Conservation (phyloP, 1,140 invertebrate species). For the Microvelia longipes region DNA sequence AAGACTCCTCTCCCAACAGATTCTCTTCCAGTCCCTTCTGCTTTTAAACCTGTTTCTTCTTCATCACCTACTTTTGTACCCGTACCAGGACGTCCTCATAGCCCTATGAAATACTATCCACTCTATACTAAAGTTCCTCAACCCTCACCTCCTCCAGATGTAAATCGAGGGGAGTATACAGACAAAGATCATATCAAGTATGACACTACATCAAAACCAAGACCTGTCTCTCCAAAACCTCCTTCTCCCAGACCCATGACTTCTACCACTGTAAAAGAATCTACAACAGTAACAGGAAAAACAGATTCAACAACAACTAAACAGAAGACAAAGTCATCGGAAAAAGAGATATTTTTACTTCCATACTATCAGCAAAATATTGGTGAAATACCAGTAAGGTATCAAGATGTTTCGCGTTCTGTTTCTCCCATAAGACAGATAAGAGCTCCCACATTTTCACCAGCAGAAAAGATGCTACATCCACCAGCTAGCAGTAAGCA, state of each 20-base stretch:
- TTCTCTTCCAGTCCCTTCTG: neutral
- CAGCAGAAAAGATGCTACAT: neutral
- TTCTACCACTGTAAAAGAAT: neutral
- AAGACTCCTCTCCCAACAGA: slow-evolving; percentile 5
- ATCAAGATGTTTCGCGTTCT: too few species aligned
- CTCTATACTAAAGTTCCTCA: neutral
- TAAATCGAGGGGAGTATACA: neutral
- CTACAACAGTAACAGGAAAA: neutral
- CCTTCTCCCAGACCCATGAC: neutral
- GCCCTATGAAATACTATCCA: slow-evolving; percentile 1
- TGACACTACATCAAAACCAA: slow-evolving; percentile 16
- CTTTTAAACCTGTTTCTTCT: neutral
- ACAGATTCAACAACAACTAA: neutral
- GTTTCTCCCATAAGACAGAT: slow-evolving; percentile 20
- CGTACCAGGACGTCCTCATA: slow-evolving; percentile 1
- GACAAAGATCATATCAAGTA: neutral
- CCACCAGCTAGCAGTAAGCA: neutral
- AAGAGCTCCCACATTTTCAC: slow-evolving; percentile 11
- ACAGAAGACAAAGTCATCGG: neutral
- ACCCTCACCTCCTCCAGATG: neutral
- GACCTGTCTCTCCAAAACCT: too few species aligned
- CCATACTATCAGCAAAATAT: slow-evolving; percentile 44
- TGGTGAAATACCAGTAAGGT: slow-evolving; percentile 30
- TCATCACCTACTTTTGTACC: slow-evolving; percentile 5
- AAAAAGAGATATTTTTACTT: slow-evolving; percentile 19